Evolutionary conservation across 2,797 vertebrate genomes (phyloP), one percentile per base, ranked within the genome.

Genomic region (Antennarius maculatus): DNA sequence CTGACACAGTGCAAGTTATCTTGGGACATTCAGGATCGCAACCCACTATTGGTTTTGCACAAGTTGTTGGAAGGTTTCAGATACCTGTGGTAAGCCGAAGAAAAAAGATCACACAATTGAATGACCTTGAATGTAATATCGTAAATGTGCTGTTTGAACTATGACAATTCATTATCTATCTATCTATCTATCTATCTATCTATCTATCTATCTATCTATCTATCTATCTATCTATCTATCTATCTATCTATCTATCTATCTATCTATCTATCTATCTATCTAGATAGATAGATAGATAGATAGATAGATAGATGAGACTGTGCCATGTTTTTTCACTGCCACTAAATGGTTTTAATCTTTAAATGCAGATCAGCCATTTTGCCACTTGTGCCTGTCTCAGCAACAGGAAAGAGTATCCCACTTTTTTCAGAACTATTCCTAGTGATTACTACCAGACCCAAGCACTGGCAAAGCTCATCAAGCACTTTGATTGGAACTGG

Each of bases 11-110:
- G 11, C 91, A 90, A 62, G 92, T 90, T 14, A 91, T 94, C 29
- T 61, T 94, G 60, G 93, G 94, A 42, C 94, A 94, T 81, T 94
- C 93, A 37, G 93, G 93, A 69, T 94, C 93, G 56, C 87, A 77
- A 47, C 94, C 93, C 54, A 94, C 91, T 29, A 93, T 94, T 62
- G 89, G 87, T 51, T 84, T 94, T 81, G 82, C 91, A 48, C 82
- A 79, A 29, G 85, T 89, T 54, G 80, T 91, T 43, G 93, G 92
- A 75, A 81, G 83, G 45, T 94, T 94, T 80, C 69, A 87, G 27
- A 76, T 93, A 76, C 91, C 94, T 64, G 93, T 94, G 91, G 93
- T 94, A 80, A 91, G 91, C 86, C 9, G 69, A 57, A 60, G 6
- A 31, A 14, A 1, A 43, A n/a, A 8, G 15, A 9, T 34, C 0